These are phyloP conservation scores for Aphelinus atriplicis DNA, from an alignment of 1,140 invertebrate genomes.

Conservation along the genomic window DNA sequence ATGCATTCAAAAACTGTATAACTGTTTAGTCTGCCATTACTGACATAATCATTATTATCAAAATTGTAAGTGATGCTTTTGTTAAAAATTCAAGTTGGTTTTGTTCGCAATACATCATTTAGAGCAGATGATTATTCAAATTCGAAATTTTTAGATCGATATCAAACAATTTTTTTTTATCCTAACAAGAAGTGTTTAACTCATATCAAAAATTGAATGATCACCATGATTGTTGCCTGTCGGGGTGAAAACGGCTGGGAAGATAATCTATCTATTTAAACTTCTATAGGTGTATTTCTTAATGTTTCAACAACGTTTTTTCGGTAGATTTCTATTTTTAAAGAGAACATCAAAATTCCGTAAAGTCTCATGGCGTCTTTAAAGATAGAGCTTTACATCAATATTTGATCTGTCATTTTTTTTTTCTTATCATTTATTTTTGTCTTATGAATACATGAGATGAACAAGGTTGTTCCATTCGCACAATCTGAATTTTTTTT, in stretches of 20 bases:
- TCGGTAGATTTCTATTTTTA: slow-evolving; percentile 28
- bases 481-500: slow-evolving; percentile 12
- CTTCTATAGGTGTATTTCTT: slow-evolving; percentile 35
- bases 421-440: slow-evolving; percentile 22
- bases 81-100: too few relatives aligned
- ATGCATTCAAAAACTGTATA: slow-evolving; percentile 7
- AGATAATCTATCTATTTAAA: slow-evolving; percentile 36
- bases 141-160: too few relatives aligned
- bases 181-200: too few relatives aligned
- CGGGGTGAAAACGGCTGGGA: slow-evolving; percentile 36
- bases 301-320: slow-evolving; percentile 36
- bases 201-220: neutral
- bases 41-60: slow-evolving; percentile 16
- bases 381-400: slow-evolving; percentile 9
- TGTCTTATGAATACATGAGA: slow-evolving; percentile 25
- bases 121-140: too few relatives aligned
- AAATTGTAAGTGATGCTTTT: neutral
- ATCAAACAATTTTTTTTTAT: too few relatives aligned
- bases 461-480: slow-evolving; percentile 32
- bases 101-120: too few relatives aligned
- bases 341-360: slow-evolving; percentile 34
- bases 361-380: slow-evolving; percentile 16
- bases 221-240: slow-evolving; percentile 6
- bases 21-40: slow-evolving; percentile 13
- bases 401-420: slow-evolving; percentile 26